Base-by-base conservation (phyloP, 1,140 invertebrate species). In the Palaemon carinicauda region DNA sequence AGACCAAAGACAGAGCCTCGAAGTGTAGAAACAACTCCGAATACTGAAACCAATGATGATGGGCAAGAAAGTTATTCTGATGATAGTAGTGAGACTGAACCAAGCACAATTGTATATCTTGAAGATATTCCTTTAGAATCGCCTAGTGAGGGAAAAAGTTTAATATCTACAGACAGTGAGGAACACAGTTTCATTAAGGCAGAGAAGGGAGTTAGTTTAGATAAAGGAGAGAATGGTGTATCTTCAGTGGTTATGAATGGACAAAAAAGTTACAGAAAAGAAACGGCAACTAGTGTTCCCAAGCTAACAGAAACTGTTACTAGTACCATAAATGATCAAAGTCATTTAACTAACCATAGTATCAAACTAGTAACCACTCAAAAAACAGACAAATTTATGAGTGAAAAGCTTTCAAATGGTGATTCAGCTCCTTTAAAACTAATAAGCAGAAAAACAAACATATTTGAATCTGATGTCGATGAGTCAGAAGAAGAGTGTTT, bases 401-500 rank as follows among this genome's bases (percentile, higher is more conserved):
- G 7, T 3, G 41, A 41, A 73, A 73, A 29, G 0, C 27, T 19
- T 31, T 73, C 69, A 4, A 17, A 73, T 73, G 5, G 69, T 29
- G 41, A 41, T 41, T 41, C 73, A 75, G 33, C 73, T 50, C 73
- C 29, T 17, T 29, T 7, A 29, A 27, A 41, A 73, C 24, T 14
- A 29, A 9, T 29, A 1, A 41, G 10, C 27, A n/a, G 41, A 19
- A 21, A 52, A 51, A 79, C 7, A 4, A 79, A 27, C 33, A 51
- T 51, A 60, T 21, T 52, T 21, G 77, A 86, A 1, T 52, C 21
- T 21, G 84, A 86, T 10, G 21, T 71, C 14, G 69, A 86, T 29
- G 82, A 85, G 71, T 79, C 77, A 24, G 84, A 86, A 19, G 84
- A 86, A n/a, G 84, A 86, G 56, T 86, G 84, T 53, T 41, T 86